Conservation (phyloP, 92 coral and sea anemone species). For the Pocillopora meandrina region DNA sequence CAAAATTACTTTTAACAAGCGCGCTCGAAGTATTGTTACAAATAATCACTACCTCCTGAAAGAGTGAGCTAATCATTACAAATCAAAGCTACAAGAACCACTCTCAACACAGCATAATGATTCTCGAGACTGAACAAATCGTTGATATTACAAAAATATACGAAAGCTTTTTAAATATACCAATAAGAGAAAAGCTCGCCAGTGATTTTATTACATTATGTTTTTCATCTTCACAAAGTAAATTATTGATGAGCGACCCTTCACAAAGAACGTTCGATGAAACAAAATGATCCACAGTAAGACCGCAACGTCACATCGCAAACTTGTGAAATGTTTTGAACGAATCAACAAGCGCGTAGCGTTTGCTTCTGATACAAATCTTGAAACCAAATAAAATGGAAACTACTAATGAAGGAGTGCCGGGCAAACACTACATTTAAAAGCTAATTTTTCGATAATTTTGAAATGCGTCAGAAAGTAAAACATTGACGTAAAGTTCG, state of each 20-base stretch:
- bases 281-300: background rate
- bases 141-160: background rate
- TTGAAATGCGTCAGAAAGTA: background rate
- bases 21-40: conserved; percentile 3
- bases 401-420: conserved; percentile 23
- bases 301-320: conserved; percentile 16
- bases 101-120: background rate
- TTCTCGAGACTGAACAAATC: background rate
- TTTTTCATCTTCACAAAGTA: conserved; percentile 1
- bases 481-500: background rate
- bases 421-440: background rate
- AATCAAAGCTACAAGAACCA: background rate
- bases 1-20: conserved; percentile 1
- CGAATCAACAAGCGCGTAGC: conserved; percentile 13
- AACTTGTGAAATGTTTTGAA: background rate
- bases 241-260: conserved; percentile 32
- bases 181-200: background rate
- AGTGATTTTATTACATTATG: conserved; percentile 2
- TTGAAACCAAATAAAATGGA: conserved; percentile 2
- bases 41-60: background rate
- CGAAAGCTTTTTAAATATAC: background rate
- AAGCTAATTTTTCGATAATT: background rate
- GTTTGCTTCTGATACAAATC: conserved; percentile 6
- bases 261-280: conserved; percentile 21
- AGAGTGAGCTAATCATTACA: background rate